Evolutionary conservation across 2,888 invertebrate genomes (phyloP), one percentile per base, ranked within the genome.

Genomic region (Eupithecia vulgata): DNA sequence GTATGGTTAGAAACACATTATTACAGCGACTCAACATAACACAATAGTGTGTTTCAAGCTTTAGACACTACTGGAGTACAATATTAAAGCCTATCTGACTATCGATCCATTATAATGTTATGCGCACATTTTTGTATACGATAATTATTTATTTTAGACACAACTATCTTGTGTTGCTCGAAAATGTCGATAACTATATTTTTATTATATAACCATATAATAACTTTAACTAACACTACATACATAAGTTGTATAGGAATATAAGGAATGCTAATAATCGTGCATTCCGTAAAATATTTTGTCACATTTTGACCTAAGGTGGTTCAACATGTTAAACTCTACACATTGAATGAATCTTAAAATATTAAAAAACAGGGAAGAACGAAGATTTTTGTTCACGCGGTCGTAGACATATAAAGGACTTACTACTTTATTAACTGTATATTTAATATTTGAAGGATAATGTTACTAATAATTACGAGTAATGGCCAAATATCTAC

Each of bases 121-220:
- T n/a, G n/a, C n/a, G 21, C n/a, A 48, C 4, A 21, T 21, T 52
- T 57, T 12, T 52, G n/a, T 10, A 52, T 12, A 57, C 12, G 5
- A 59, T 30, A 59, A n/a, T 35, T 61, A 67, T 42, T 70, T 61
- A 68, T 65, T 68, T 68, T 59, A 66, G 74, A 74, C 68, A 61
- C 71, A 71, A 68, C 64, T 71, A 68, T 37, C 66, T 71, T 71
- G 69, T 69, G 62, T 67, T 67, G 52, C 69, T 62, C 69, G 42
- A 68, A 35, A 71, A 69, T 62, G 69, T 69, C 37, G 61, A 67
- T 71, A 69, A 69, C 52, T n/a, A n/a, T n/a, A 74, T 52, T 70
- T 40, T 1, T 66, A 48, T 67, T 42, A 66, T 35, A 48, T n/a
- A n/a, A n/a, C n/a, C n/a, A n/a, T n/a, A 68, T 34, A 71, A 69